Percentiles rank a stretch among this genome's conserved stretches.
Evolutionary conservation across 2,113 vertebrate genomes (phyloP).

Genomic region (Pomatostomus ruficeps): DNA sequence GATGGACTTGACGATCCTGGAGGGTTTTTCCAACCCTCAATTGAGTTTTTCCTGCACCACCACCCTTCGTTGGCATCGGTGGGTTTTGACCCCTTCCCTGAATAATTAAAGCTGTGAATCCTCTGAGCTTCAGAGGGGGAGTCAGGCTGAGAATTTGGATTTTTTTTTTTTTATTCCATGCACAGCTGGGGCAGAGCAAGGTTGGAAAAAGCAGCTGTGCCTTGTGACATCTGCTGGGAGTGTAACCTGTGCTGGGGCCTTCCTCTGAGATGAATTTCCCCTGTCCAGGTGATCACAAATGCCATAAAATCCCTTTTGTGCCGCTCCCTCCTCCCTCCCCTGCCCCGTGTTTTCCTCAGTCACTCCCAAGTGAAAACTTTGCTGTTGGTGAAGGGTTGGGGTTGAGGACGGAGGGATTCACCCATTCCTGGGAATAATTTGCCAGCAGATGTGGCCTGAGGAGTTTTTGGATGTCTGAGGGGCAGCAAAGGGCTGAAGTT

Average conservation of each 20-base stretch:
- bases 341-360: rapidly evolving
- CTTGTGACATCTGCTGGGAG: neutral
- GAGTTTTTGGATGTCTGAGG: neutral
- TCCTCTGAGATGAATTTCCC: neutral
- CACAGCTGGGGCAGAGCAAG: neutral
- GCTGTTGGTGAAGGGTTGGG: neutral
- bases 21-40: neutral
- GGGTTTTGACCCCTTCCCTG: neutral
- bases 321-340: neutral
- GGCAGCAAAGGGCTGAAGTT: neutral
- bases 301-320: neutral
- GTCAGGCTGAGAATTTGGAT: neutral
- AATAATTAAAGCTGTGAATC: neutral
- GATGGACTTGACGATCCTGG: no score
- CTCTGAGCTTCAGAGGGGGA: neutral
- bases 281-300: neutral
- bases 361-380: neutral
- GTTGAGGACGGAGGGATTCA: neutral
- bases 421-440: neutral
- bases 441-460: neutral
- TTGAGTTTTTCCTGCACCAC: neutral
- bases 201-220: neutral
- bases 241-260: neutral
- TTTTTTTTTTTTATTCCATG: no score
- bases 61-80: neutral